phyloP scores from a whole-genome alignment of 1,140 invertebrate species.

The Archegozetes longisetosus region DNA sequence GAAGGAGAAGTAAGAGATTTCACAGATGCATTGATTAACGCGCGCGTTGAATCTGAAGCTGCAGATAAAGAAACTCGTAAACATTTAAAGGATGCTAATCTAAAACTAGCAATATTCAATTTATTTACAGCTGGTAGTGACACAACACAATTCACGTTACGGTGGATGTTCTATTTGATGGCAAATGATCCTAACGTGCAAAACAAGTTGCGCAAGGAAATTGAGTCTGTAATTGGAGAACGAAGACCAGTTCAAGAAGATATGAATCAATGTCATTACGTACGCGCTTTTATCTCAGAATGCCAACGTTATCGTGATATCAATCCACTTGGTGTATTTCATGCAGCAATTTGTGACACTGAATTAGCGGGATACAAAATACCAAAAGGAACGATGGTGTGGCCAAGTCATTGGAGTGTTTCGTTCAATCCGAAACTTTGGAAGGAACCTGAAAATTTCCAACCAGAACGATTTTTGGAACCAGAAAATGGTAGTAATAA shows the following conservation, averaged over 20 bases:
- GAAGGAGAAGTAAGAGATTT: conserved; percentile 40
- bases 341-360: too few species aligned
- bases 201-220: conserved; percentile 23
- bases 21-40: conserved; percentile 62
- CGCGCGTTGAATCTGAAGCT: conserved; percentile 35
- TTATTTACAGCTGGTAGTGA: conserved; percentile 25
- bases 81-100: conserved; percentile 5
- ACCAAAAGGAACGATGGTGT: too few species aligned
- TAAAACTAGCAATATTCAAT: conserved; percentile 17
- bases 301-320: not conserved
- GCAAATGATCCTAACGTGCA: conserved; percentile 28
- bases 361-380: too few species aligned
- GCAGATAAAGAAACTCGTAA: conserved; percentile 6
- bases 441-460: not conserved
- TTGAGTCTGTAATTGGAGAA: conserved; percentile 22
- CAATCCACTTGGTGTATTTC: not conserved
- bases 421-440: not conserved
- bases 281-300: not conserved
- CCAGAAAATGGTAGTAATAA: not conserved
- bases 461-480: not conserved
- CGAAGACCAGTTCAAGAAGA: not conserved
- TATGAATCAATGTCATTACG: conserved; percentile 10
- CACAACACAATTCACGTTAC: conserved; percentile 25
- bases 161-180: conserved; percentile 25
- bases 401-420: too few species aligned